Conservation (phyloP, 2,113 vertebrate species). For the Telmatochromis brichardi region DNA sequence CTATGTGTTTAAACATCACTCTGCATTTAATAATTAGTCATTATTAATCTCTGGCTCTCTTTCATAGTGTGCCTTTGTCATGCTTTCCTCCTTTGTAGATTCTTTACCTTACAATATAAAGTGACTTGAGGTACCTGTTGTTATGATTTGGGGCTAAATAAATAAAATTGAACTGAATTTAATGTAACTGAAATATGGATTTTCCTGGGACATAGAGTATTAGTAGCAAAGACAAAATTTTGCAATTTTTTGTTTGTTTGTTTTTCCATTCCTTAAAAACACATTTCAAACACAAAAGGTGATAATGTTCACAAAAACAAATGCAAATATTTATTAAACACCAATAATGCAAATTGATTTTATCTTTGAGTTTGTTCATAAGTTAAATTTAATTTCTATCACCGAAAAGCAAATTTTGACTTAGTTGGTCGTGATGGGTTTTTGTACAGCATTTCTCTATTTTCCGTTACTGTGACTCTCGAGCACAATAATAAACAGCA, state of each 20-base stretch:
- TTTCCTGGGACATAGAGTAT: accelerated
- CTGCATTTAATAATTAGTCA: background rate
- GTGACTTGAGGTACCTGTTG: accelerated
- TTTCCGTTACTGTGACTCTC: accelerated
- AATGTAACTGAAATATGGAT: accelerated
- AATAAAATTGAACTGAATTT: background rate
- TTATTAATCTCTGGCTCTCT: background rate
- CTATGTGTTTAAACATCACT: background rate
- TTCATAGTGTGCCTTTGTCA: background rate
- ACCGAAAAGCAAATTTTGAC: accelerated
- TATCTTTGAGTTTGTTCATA: background rate
- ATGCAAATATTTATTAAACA: background rate
- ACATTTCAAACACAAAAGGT: accelerated
- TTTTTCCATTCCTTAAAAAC: background rate
- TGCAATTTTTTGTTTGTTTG: background rate
- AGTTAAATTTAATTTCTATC: background rate
- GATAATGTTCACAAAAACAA: background rate
- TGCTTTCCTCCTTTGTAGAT: background rate
- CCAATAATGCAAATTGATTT: background rate
- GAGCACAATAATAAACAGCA: accelerated
- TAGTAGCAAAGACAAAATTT: background rate
- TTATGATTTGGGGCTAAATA: background rate
- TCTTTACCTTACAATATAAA: background rate
- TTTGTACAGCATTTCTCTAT: background rate
- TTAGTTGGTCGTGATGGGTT: background rate